phyloP scores from a whole-genome alignment of 2,797 vertebrate species.

The Florisuga fusca region DNA sequence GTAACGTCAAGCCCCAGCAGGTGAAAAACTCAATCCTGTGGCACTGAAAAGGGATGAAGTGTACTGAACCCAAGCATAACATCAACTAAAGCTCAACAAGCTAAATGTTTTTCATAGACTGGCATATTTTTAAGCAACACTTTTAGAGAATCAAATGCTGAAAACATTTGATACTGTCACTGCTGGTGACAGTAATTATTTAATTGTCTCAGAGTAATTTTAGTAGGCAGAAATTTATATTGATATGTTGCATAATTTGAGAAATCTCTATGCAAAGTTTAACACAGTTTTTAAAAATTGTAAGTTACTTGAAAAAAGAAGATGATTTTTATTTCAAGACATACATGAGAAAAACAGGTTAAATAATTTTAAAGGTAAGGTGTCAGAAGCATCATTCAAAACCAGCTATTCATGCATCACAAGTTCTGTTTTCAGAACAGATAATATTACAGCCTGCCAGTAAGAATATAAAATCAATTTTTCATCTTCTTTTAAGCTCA shows the following conservation, averaged over 20 bases:
- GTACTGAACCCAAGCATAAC: not conserved
- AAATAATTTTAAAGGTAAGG: not conserved
- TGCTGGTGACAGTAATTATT: not conserved
- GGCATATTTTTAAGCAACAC: not conserved
- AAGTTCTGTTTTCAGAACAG: constrained; percentile 3
- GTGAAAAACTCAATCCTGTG: constrained; percentile 38
- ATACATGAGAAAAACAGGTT: not conserved
- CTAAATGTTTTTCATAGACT: not conserved
- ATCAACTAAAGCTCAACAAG: not conserved
- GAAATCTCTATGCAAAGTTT: not conserved
- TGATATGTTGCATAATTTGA: not conserved
- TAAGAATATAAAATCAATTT: not conserved
- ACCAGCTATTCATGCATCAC: not conserved
- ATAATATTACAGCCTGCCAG: not conserved
- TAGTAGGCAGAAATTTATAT: not conserved
- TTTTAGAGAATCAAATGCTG: not conserved
- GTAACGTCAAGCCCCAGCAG: constrained; percentile 29
- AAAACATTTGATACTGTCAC: not conserved
- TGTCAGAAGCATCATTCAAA: constrained; percentile 5
- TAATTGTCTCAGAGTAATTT: not conserved
- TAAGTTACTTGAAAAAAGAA: not conserved
- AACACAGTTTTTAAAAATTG: not conserved
- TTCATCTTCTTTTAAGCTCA: not conserved
- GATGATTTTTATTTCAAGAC: not conserved
- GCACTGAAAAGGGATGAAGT: not conserved